A percentile compares a stretch with the other conserved stretches of the same genome.
phyloP scores from a whole-genome alignment of 2,888 invertebrate genomes.

The Troilus luridus region DNA sequence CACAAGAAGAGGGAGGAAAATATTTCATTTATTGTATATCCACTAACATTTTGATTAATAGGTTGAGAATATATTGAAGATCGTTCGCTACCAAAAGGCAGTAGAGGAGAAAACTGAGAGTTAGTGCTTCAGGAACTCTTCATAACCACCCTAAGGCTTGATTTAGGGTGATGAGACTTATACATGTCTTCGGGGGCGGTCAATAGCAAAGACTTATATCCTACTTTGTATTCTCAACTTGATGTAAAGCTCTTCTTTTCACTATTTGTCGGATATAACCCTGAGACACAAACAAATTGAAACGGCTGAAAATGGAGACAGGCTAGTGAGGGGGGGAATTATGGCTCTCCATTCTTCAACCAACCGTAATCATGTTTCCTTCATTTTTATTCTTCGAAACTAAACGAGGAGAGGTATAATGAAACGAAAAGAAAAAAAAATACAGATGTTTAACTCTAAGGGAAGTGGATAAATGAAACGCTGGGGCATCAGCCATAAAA shows the following conservation, averaged over 20 bases:
- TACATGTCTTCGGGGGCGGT: background rate
- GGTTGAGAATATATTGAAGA: no score
- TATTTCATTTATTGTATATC: no score
- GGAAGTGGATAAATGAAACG: no score
- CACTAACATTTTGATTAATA: no score
- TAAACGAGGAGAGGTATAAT: background rate
- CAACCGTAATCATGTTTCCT: background rate
- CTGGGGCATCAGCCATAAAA: no score
- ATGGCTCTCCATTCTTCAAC: background rate
- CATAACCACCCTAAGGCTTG: background rate
- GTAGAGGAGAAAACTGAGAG: background rate
- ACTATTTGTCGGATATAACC: background rate
- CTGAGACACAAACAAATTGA: slow-evolving; percentile 25
- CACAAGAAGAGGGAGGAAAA: no score
- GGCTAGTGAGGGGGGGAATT: background rate
- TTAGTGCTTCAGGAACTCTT: background rate
- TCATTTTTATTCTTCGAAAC: background rate
- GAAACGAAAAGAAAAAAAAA: background rate
- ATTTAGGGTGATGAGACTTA: background rate
- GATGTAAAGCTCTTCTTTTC: background rate
- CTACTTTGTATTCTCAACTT: background rate
- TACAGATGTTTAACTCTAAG: no score
- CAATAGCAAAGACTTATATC: background rate
- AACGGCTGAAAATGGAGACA: slow-evolving; percentile 4
- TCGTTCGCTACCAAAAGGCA: no score